Evolutionary conservation across 2,888 invertebrate genomes (phyloP).

Genomic region (Octonoba sinensis): DNA sequence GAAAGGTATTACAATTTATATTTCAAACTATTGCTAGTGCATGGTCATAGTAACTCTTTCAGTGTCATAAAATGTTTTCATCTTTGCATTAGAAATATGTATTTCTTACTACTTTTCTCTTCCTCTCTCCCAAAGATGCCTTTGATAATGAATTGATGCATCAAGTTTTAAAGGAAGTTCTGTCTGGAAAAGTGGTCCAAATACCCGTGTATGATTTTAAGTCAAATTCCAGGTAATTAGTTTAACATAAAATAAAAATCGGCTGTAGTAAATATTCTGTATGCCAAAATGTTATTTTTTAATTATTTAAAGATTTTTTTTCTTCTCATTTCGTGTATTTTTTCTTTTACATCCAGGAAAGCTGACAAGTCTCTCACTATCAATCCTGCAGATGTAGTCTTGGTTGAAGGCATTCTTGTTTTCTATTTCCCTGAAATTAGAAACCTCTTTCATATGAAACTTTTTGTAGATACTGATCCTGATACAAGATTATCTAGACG

Average conservation of each 20-base stretch:
- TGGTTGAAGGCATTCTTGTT: constrained; percentile 97
- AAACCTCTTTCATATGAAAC: constrained; percentile 97
- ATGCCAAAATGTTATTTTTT: no score
- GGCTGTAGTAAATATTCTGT: neutral
- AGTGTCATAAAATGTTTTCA: no score
- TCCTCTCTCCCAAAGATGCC: constrained; percentile 77
- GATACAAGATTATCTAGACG: constrained; percentile 95
- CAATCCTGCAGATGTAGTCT: constrained; percentile 95
- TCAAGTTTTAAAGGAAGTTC: constrained; percentile 83
- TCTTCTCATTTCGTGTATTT: no score
- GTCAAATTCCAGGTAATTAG: constrained; percentile 84
- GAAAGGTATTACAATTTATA: no score
- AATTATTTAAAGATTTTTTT: no score
- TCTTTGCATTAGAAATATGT: no score
- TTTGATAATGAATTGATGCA: constrained; percentile 91
- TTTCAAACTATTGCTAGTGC: no score
- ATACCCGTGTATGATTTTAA: constrained; percentile 94
- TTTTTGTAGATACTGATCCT: constrained; percentile 99
- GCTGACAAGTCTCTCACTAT: constrained; percentile 77
- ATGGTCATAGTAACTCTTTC: no score
- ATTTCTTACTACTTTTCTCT: no score
- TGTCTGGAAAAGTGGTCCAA: constrained; percentile 87
- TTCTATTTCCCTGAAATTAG: constrained; percentile 97
- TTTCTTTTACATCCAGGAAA: constrained; percentile 65
- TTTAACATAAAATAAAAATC: neutral